Evolutionary conservation across 1,140 invertebrate genomes (phyloP), one percentile per base, ranked within the genome.

Genomic region (Augochlora pura): DNA sequence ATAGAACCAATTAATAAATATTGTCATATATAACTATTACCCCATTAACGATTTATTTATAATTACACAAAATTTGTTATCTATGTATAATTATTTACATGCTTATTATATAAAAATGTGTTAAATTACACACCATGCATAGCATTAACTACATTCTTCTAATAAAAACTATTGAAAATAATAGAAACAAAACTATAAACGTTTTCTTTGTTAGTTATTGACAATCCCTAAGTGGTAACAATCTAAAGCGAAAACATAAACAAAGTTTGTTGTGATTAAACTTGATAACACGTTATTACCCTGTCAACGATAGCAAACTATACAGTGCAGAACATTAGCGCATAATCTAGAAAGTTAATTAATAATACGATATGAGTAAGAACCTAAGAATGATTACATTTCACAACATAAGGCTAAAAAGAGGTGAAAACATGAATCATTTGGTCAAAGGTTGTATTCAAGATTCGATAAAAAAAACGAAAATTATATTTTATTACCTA

Each of bases 391-490:
- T 32, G 46, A 63, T 54, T 38, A 59, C 25, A 77, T 42, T 72
- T 77, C 23, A 77, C 23, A 77, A 71, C 18, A 52, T 25, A 42
- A 71, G 59, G 32, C 64, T 42, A 64, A 52, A 54, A 64, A 52
- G 38, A 54, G 21, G 1, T 77, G 16, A 18, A 69, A n/a, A 49
- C 27, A 64, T 71, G 76, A 77, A 77, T 77, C 68, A 71, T 77
- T 59, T 32, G 18, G 38, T 64, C 32, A 72, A 64, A 64, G 12
- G 23, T 57, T 72, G 46, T 46, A 23, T 54, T 52, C n/a, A 16
- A 10, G 49, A 78, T 39, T 5, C 23, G 12, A 64, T 7, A 54
- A 57, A n/a, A n/a, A n/a, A n/a, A n/a, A n/a, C 49, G 23, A 25
- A 21, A 42, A 23, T 71, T 38, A 54, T 7, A 32, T 27, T 78